phyloP scores from a whole-genome alignment of 2,113 vertebrate genomes.

The Gallinago media region DNA sequence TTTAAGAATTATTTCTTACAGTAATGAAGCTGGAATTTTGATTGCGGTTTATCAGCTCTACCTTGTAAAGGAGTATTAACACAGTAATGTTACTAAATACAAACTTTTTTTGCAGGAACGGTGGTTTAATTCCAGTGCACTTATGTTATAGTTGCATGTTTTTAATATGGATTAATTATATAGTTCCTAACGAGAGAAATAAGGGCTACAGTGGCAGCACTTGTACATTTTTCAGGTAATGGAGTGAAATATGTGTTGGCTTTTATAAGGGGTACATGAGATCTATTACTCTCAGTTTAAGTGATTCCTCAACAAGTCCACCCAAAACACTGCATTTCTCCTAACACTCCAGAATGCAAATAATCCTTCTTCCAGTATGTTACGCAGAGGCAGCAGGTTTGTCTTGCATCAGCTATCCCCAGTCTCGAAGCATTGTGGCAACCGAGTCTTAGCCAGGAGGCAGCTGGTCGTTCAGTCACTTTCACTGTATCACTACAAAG shows the following conservation, averaged over 20 bases:
- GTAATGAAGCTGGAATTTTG: not conserved
- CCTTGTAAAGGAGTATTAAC: not conserved
- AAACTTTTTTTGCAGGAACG: not conserved
- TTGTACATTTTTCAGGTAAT: not conserved
- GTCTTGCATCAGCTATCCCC: not conserved
- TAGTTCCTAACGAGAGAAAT: not conserved
- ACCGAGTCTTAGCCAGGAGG: rapidly evolving
- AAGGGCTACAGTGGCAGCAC: not conserved
- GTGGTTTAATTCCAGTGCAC: not conserved
- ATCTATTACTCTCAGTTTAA: not conserved
- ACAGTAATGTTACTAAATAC: not conserved
- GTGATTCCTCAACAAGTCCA: not conserved
- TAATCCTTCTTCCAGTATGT: not conserved
- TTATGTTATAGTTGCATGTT: not conserved
- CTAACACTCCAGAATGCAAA: not conserved
- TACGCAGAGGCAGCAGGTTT: not conserved
- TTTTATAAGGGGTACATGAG: not conserved
- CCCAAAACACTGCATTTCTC: not conserved
- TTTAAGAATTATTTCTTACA: not conserved
- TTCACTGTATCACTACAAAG: not conserved
- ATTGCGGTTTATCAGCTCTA: not conserved
- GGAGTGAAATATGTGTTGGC: not conserved
- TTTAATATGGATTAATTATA: not conserved
- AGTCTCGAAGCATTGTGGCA: not conserved
- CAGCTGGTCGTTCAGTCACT: not conserved